Base-by-base conservation (phyloP, 1,140 invertebrate species). In the Plodia interpunctella region DNA sequence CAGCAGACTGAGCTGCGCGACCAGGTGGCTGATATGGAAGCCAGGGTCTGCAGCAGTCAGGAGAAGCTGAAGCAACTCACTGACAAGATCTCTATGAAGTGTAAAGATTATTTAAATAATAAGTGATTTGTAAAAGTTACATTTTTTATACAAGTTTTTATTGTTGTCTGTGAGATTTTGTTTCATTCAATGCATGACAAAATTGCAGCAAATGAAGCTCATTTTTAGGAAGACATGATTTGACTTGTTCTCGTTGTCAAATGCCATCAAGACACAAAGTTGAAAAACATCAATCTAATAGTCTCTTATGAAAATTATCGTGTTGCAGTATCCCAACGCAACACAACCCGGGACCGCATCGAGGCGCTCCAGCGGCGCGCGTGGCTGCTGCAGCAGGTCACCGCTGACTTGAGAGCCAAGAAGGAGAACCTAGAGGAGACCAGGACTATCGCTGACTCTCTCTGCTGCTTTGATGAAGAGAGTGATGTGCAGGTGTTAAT, bases 71-170 rank as follows among this genome's bases (percentile, higher is more conserved):
- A 76, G 18, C 68, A 74, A n/a, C 50, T 83, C 6, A 72, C 73
- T 52, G 75, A 84, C 53, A 84, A 84, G 62, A 68, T 73, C 25
- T 76, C 78, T 21, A 72, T 61, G 25, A 83, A 74, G 71, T 62
- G 84, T 87, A 59, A 64, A 73, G 69, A 28, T 9, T 32, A 28
- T 5, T 28, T 9, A 28, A 28, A 9, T 28, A 28, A 3, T 9
- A 5, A 28, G 30, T 32, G 4, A 32, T 32, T 32, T 25, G 21
- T 25, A 25, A 3, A 3, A 3, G 21, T 25, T n/a, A n/a, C n/a
- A 28, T 28, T 5, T 28, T 28, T 5, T 28, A 28, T 28, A 28
- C 4, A 28, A 9, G 28, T 5, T 28, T 3, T 28, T 5, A 28
- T 28, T 28, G 28, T 28, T 28, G 3, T 28, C 28, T 9, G 28